Conservation (phyloP, 2,113 vertebrate species). For the Pachypanchax playfairii region DNA sequence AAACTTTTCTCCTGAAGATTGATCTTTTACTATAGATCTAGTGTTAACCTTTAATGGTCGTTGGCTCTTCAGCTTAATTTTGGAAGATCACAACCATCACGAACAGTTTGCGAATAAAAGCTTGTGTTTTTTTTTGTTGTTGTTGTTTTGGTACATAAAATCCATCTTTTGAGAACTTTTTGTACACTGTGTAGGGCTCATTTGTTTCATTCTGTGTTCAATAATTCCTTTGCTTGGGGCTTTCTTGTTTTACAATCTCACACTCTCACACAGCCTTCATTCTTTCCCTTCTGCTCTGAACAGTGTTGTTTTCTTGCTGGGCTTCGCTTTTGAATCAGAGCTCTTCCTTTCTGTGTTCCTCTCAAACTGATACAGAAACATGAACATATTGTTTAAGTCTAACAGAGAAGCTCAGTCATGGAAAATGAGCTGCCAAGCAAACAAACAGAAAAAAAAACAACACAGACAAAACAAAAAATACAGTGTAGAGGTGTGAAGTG, state of each 20-base stretch:
- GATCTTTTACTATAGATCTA: too few relatives aligned
- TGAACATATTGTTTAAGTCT: conserved; percentile 18
- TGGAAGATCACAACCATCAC: background rate
- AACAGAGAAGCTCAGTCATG: background rate
- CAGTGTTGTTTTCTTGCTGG: conserved; percentile 16
- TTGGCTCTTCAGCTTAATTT: too few relatives aligned
- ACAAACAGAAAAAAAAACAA: background rate
- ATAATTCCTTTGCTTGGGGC: conserved; percentile 1
- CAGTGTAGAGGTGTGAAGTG: background rate
- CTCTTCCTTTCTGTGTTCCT: background rate
- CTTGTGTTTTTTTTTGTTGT: background rate
- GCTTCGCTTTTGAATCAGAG: conserved; percentile 14
- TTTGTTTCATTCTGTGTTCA: conserved; percentile 5
- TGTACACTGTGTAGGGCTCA: background rate
- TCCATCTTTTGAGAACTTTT: conserved; percentile 1
- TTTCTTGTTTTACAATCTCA: conserved; percentile 9
- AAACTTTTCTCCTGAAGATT: too few relatives aligned
- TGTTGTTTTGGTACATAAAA: conserved; percentile 2
- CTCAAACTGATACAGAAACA: conserved; percentile 2
- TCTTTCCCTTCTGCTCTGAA: background rate
- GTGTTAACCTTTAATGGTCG: too few relatives aligned
- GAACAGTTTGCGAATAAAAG: background rate
- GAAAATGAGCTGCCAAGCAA: conserved; percentile 1
- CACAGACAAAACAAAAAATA: background rate
- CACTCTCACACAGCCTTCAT: conserved; percentile 9